A percentile compares a stretch with the other conserved stretches of the same genome.
Evolutionary conservation across 2,888 invertebrate species (phyloP).

Genomic region (Leistus spinibarbis): DNA sequence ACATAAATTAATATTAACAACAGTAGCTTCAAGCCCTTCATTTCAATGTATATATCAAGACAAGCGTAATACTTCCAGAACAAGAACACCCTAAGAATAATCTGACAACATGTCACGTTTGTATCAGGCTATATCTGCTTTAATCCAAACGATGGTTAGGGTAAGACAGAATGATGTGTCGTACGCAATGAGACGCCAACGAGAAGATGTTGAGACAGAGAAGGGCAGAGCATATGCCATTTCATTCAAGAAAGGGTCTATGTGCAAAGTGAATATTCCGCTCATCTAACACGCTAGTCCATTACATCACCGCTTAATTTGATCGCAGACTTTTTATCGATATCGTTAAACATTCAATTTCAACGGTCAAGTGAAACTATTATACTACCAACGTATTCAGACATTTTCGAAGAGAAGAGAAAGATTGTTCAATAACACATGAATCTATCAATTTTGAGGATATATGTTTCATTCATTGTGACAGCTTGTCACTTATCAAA

Average conservation of each 20-base stretch:
- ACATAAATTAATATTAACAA: not conserved
- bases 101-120: not conserved
- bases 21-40: not conserved
- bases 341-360: not conserved
- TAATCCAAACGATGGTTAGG: not conserved
- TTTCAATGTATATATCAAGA: not conserved
- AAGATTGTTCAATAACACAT: too few relatives aligned
- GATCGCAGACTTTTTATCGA: constrained; percentile 1
- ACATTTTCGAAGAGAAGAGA: too few relatives aligned
- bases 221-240: not conserved
- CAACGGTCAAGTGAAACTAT: not conserved
- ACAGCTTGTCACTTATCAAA: too few relatives aligned
- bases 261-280: not conserved
- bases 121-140: not conserved
- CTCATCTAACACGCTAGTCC: not conserved
- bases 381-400: not conserved
- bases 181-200: not conserved
- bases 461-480: too few relatives aligned
- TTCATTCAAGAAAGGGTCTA: not conserved
- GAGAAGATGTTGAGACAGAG: not conserved
- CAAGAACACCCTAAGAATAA: not conserved
- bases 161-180: not conserved
- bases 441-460: too few relatives aligned
- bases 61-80: too few relatives aligned
- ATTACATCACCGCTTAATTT: constrained; percentile 1